phyloP scores from a whole-genome alignment of 2,888 invertebrate genomes.

The Eupithecia dodoneata region DNA sequence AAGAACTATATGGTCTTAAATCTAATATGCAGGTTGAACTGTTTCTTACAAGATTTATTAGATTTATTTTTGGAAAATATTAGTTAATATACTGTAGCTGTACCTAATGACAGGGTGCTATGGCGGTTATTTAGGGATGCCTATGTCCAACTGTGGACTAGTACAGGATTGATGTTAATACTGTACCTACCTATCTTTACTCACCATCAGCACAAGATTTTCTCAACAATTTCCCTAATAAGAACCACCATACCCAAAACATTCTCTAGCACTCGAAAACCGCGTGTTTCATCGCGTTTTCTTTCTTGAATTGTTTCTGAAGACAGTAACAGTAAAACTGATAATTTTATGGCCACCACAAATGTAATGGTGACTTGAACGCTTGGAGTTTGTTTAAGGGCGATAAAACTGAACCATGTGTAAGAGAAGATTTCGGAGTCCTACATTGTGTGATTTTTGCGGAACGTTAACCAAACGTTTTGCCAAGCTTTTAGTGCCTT shows the following conservation, averaged over 20 bases:
- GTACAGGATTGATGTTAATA: not conserved
- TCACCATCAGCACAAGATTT: not conserved
- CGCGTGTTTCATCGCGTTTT: slow-evolving; percentile 25
- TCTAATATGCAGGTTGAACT: too few species aligned
- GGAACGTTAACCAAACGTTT: slow-evolving; percentile 3
- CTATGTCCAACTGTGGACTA: not conserved
- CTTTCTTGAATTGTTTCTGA: slow-evolving; percentile 56
- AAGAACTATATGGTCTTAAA: too few species aligned
- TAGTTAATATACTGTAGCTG: not conserved
- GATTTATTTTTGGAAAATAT: too few species aligned
- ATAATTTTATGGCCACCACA: slow-evolving; percentile 62
- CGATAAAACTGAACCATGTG: slow-evolving; percentile 48
- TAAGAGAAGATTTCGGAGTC: slow-evolving; percentile 3
- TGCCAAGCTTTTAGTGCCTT: not conserved
- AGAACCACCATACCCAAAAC: slow-evolving; percentile 28
- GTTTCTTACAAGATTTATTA: too few species aligned
- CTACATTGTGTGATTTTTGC: not conserved
- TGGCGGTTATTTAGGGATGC: not conserved
- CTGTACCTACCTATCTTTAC: not conserved
- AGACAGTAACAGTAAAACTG: slow-evolving; percentile 64
- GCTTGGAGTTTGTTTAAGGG: slow-evolving; percentile 59
- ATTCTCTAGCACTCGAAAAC: slow-evolving; percentile 29
- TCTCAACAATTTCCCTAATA: slow-evolving; percentile 19
- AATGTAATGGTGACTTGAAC: slow-evolving; percentile 56
- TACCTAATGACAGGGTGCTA: not conserved